A percentile compares a stretch with the other conserved stretches of the same genome.
Evolutionary conservation across 2,113 vertebrate genomes (phyloP).

Genomic region (Misgurnus mizolepis): DNA sequence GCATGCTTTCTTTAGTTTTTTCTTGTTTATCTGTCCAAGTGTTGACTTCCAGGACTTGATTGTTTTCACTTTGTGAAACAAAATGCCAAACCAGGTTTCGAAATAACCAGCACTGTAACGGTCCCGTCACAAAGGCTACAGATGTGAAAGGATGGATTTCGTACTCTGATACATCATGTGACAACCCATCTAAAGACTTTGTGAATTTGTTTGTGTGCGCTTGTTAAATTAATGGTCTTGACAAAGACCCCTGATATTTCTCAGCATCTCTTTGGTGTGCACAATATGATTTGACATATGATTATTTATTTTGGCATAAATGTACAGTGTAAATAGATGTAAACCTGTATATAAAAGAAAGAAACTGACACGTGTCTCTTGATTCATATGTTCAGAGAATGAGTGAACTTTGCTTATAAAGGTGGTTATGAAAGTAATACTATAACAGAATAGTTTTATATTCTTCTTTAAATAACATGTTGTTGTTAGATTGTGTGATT

Average conservation of each 20-base stretch:
- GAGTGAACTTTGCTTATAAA: background rate
- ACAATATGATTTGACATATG: constrained; percentile 71
- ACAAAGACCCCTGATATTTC: constrained; percentile 54
- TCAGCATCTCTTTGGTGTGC: constrained; percentile 67
- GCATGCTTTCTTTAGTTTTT: constrained; percentile 34
- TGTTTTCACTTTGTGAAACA: constrained; percentile 8
- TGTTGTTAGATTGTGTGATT: constrained; percentile 14
- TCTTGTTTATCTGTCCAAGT: constrained; percentile 32
- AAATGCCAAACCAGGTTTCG: constrained; percentile 27
- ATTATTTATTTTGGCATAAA: constrained; percentile 72
- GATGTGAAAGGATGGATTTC: background rate
- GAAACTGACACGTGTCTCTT: constrained; percentile 60
- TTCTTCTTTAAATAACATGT: background rate
- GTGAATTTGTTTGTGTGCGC: constrained; percentile 63
- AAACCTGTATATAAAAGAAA: constrained; percentile 78
- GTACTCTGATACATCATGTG: background rate
- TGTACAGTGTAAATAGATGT: constrained; percentile 80
- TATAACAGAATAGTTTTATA: background rate
- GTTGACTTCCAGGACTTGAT: background rate
- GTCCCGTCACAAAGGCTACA: background rate
- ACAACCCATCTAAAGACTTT: constrained; percentile 58
- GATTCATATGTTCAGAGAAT: background rate
- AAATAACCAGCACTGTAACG: constrained; percentile 38
- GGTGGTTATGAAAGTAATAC: background rate
- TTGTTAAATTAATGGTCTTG: constrained; percentile 62